Evolutionary conservation across 2,113 vertebrate species (phyloP), one percentile per base, ranked within the genome.

Genomic region (Albula goreensis): DNA sequence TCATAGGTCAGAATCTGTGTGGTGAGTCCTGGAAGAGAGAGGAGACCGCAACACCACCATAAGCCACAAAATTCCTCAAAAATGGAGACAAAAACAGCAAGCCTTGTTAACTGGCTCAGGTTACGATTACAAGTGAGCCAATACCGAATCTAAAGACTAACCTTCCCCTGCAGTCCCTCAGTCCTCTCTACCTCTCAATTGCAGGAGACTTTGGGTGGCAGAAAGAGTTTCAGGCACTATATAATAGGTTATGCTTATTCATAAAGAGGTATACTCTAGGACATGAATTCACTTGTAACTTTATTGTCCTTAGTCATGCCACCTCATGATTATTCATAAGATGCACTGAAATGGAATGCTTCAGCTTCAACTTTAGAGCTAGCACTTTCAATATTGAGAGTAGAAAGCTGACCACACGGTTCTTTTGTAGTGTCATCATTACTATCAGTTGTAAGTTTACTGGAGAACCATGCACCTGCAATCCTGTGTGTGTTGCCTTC

Each of bases 1-100:
- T 97, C 96, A 0, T 95, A 98, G 8, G 92, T 97, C 89, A 99
- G 89, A 63, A 93, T 94, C 92, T 97, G 94, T 85, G 93, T 97
- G 1, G 87, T 57, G 84, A 97, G 89, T 13, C 98, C 98, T 99
- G 89, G 13, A 63, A 81, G 77, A 57, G 5, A 83, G 4, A 48
- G 8, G 70, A 52, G 25, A 90, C 88, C 48, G n/a, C 19, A 50
- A 50, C 63, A 0, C 2, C 10, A 13, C 9, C 63, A 49, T 12
- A 60, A 10, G 19, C 17, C 9, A 63, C 60, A 63, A 19, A 63
- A 63, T 15, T 15, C 7, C 7, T 60, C 17, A 60, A 3, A 60
- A 60, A 12, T 15, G 57, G 11, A 60, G 17, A 13, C 11, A 15
- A 13, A 10, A 60, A 2, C 17, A 5, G 60, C 60, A 66, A 66